phyloP scores from a whole-genome alignment of 2,113 vertebrate species.

The Cathartes aura region DNA sequence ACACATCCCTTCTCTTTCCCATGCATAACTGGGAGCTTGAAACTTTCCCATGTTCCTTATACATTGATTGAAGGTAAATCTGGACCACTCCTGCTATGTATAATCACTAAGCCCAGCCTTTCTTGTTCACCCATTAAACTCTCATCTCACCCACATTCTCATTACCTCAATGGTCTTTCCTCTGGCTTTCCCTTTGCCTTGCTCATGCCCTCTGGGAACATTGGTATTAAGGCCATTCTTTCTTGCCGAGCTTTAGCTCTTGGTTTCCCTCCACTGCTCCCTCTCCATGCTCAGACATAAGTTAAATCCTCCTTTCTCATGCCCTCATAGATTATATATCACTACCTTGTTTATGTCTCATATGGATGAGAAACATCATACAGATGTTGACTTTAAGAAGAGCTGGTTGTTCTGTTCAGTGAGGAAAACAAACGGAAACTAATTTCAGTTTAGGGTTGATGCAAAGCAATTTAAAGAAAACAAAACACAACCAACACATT shows the following conservation, averaged over 20 bases:
- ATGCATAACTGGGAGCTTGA: background rate
- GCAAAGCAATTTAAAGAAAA: background rate
- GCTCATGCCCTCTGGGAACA: background rate
- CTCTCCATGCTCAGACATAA: background rate
- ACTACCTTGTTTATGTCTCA: background rate
- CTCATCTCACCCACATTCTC: background rate
- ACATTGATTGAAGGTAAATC: background rate
- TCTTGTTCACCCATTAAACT: background rate
- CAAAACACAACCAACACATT: background rate
- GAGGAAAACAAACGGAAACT: background rate
- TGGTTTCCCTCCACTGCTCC: background rate
- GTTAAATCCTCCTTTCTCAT: background rate
- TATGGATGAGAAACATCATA: background rate
- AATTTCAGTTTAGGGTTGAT: background rate
- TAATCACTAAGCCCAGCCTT: background rate
- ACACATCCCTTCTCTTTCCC: background rate
- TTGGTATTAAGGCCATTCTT: background rate
- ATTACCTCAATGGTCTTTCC: background rate
- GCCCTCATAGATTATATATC: background rate
- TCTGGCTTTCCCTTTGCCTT: background rate
- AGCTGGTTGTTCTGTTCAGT: background rate
- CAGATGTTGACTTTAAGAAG: background rate
- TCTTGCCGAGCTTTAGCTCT: background rate
- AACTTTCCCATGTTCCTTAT: background rate
- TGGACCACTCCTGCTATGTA: rapidly evolving